Conservation (phyloP, 2,113 vertebrate species). For the Ariopsis seemanni region DNA sequence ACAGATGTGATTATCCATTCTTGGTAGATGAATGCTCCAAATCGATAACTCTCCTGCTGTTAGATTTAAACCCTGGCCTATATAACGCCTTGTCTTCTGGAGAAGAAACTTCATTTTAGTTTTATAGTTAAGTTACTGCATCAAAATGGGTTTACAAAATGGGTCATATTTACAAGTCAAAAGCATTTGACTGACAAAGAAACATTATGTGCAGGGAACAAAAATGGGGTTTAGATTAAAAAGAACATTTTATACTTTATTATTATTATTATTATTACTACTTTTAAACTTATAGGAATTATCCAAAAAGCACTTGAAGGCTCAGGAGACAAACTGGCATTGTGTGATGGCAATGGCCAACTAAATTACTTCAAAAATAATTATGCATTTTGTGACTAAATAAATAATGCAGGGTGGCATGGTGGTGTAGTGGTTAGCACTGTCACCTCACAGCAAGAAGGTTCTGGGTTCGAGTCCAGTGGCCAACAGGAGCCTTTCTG, state of each 20-base stretch:
- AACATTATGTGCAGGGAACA: not conserved
- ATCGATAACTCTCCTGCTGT: slow-evolving; percentile 20
- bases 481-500: no score
- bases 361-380: not conserved
- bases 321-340: not conserved
- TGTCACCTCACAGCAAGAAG: no score
- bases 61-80: slow-evolving; percentile 20
- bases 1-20: slow-evolving; percentile 17
- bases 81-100: not conserved
- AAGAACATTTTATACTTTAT: not conserved
- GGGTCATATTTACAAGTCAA: not conserved
- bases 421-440: no score
- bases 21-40: not conserved
- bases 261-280: not conserved
- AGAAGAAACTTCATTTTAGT: not conserved
- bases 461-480: no score
- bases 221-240: not conserved
- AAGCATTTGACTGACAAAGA: not conserved
- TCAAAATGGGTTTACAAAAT: not conserved
- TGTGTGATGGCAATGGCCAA: not conserved
- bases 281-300: not conserved
- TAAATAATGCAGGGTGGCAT: not conserved
- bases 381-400: not conserved
- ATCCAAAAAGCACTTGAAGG: not conserved
- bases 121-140: not conserved